These are phyloP conservation scores for Ictalurus punctatus DNA, from an alignment of 2,113 vertebrate species.

Conservation along the genomic window DNA sequence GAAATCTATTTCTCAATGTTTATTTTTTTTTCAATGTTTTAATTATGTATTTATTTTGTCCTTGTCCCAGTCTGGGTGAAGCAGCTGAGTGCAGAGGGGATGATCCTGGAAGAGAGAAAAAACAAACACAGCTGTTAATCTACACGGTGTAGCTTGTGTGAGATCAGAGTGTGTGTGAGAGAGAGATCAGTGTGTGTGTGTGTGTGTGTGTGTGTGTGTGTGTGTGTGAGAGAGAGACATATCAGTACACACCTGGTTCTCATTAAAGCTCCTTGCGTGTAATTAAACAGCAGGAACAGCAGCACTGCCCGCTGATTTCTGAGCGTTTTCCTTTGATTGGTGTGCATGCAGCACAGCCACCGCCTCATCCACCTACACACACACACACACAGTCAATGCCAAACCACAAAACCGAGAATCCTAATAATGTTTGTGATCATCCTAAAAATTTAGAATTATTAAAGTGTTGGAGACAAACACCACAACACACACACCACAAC, in stretches of 20 bases:
- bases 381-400: slow-evolving; percentile 4
- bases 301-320: slow-evolving; percentile 87
- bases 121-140: not conserved
- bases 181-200: no score
- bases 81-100: slow-evolving; percentile 71
- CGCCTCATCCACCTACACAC: slow-evolving; percentile 91
- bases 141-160: not conserved
- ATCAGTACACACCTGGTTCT: not conserved
- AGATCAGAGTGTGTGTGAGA: no score
- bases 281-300: slow-evolving; percentile 85
- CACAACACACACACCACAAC: not conserved
- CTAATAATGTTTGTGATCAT: no score
- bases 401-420: not conserved
- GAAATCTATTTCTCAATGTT: slow-evolving; percentile 90
- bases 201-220: not conserved
- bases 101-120: slow-evolving; percentile 51
- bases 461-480: no score
- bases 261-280: slow-evolving; percentile 34
- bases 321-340: slow-evolving; percentile 95
- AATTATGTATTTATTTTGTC: slow-evolving; percentile 77
- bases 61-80: slow-evolving; percentile 69
- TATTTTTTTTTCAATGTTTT: slow-evolving; percentile 80
- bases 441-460: no score
- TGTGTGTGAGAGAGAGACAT: no score
- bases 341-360: slow-evolving; percentile 98